Evolutionary conservation across 30 jellyfish, hydroid and myxozoan genomes (phyloP), one percentile per base, ranked within the genome.

Genomic region (Phacellophora camtschatica): DNA sequence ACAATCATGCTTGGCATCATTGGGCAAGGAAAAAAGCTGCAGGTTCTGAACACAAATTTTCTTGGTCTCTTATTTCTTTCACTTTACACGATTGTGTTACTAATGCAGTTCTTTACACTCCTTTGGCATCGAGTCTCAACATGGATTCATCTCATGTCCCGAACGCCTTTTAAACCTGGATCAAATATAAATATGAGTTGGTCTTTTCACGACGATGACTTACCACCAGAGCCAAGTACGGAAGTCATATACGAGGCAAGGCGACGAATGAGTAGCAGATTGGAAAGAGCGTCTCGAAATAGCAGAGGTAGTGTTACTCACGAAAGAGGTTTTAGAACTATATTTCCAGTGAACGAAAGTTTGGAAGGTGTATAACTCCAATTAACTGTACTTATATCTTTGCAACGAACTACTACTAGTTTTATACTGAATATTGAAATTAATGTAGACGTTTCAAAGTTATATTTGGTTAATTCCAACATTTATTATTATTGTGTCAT

Each of bases 91-190:
- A 10, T 82, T 19, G 88, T 93, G 15, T 76, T 93, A 77, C 78
- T 81, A 68, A 74, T 74, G n/a, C 99, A 93, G 61, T 93, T 93
- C 42, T 72, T 62, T 79, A 81, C 99, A 2, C 96, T 93, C 8
- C 36, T 93, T 18, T 59, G 89, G 77, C 99, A 93, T 53, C 90
- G 99, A 7, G 89, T 82, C 23, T 88, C 65, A 27, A 93, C 97
- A 15, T 93, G 99, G 99, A 70, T 93, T 57, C 99, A 93, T 74
- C 69, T 71, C 70, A 49, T 93, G 74, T 88, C 99, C 20, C 94
- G 99, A 23, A 87, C 96, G 3, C 99, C 99, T 12, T 93, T 93
- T 77, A 86, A 58, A 56, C 97, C 97, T 31, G 99, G 99, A 34
- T 72, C 83, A 16, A 85, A 68, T 2, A 71, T 61, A 58, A 81